Percentiles rank a stretch among this genome's conserved stretches.
phyloP scores from a whole-genome alignment of 2,797 vertebrate genomes.

The Oreochromis grahami region DNA sequence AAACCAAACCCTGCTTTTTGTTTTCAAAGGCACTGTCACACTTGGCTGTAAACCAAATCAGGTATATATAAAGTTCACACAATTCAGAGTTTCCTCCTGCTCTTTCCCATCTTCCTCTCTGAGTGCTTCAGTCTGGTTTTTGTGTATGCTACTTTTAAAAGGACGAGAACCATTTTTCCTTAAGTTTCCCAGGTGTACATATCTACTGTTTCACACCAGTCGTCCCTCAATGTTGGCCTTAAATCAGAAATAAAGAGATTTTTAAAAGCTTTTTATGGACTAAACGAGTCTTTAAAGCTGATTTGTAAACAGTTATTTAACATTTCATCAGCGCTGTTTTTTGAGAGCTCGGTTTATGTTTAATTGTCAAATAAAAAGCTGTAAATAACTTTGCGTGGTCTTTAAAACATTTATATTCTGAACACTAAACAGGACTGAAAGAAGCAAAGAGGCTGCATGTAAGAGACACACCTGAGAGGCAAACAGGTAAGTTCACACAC shows the following conservation, averaged over 20 bases:
- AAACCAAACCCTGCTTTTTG: background rate
- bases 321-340: background rate
- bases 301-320: background rate
- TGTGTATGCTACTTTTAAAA: background rate
- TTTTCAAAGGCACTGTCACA: background rate
- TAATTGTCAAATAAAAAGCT: accelerated
- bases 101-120: accelerated
- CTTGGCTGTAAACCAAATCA: background rate
- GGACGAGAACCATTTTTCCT: accelerated
- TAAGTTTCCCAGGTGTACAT: background rate
- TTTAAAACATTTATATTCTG: background rate
- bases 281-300: background rate
- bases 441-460: background rate
- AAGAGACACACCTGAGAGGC: background rate
- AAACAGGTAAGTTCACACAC: conserved; percentile 41
- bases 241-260: accelerated
- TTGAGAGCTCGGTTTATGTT: accelerated
- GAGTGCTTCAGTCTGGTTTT: background rate
- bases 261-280: background rate
- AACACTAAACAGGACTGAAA: conserved; percentile 61
- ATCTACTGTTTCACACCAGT: accelerated
- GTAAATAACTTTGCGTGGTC: background rate
- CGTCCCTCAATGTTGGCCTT: background rate
- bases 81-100: background rate
- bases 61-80: background rate